phyloP scores from a whole-genome alignment of 2,113 vertebrate species.

The Maylandia zebra region DNA sequence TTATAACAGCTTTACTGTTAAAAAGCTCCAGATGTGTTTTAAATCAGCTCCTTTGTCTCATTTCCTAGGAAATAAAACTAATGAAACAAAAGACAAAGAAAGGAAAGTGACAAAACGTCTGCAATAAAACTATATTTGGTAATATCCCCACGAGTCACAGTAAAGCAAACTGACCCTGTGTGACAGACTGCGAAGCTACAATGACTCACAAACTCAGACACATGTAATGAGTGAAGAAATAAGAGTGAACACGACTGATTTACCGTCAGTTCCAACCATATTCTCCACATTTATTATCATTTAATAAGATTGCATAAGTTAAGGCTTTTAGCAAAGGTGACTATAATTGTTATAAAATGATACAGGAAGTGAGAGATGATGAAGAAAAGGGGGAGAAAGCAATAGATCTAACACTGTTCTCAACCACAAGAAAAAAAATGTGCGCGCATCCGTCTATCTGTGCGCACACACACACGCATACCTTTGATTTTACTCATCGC shows the following conservation, averaged over 20 bases:
- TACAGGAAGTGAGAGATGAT: not conserved
- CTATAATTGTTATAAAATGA: not conserved
- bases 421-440: not conserved
- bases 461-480: not conserved
- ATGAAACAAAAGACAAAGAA: not conserved
- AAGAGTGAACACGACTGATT: not conserved
- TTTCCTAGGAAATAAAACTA: not conserved
- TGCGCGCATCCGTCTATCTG: not conserved
- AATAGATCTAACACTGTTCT: not conserved
- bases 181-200: not conserved
- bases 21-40: not conserved
- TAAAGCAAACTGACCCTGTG: not conserved
- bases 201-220: not conserved
- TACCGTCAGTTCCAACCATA: not conserved
- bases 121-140: not conserved
- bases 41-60: not conserved
- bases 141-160: not conserved
- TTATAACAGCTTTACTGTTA: not conserved
- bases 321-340: not conserved
- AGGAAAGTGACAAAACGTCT: not conserved
- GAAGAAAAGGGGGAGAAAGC: not conserved
- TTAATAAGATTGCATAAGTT: not conserved
- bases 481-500: not conserved
- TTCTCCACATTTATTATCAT: not conserved
- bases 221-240: not conserved